These are phyloP conservation scores for Rhogogaster chlorosoma DNA, from an alignment of 2,888 invertebrate species.

Conservation along the genomic window DNA sequence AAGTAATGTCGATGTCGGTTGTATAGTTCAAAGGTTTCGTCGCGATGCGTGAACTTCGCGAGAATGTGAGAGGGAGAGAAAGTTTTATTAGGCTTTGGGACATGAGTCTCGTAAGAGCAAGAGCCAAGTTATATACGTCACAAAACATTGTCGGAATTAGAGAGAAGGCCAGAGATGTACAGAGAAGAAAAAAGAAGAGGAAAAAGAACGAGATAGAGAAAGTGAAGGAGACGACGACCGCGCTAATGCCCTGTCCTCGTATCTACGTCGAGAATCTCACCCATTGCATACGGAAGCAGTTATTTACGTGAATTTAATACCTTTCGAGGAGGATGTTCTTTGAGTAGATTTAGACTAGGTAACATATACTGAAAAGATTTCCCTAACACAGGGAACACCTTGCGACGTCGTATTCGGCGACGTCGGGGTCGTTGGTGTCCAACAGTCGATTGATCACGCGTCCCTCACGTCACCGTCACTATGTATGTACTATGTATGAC, in stretches of 20 bases:
- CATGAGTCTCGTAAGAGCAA: slow-evolving; percentile 27
- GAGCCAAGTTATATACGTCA: neutral
- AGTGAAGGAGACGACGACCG: slow-evolving; percentile 12
- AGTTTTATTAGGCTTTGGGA: slow-evolving; percentile 34
- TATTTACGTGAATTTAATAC: slow-evolving; percentile 25
- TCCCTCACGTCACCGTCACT: neutral
- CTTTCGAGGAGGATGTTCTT: neutral
- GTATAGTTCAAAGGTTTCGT: slow-evolving; percentile 27
- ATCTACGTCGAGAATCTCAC: slow-evolving; percentile 29
- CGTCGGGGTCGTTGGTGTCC: slow-evolving; percentile 21
- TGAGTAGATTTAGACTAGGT: neutral
- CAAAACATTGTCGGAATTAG: neutral
- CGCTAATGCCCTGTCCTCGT: slow-evolving; percentile 11
- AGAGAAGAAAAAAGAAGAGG: neutral
- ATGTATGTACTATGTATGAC: neutral
- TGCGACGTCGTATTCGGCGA: neutral
- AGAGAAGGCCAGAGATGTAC: neutral
- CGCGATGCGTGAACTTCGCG: neutral
- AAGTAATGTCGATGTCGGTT: slow-evolving; percentile 8
- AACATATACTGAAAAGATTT: neutral
- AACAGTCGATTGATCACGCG: slow-evolving; percentile 35
- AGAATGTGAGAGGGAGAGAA: slow-evolving; percentile 18
- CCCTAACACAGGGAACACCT: slow-evolving; percentile 1
- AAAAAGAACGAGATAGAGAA: neutral
- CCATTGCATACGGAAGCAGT: slow-evolving; percentile 39